Conservation (phyloP, 1,140 invertebrate species). For the Homarus americanus region DNA sequence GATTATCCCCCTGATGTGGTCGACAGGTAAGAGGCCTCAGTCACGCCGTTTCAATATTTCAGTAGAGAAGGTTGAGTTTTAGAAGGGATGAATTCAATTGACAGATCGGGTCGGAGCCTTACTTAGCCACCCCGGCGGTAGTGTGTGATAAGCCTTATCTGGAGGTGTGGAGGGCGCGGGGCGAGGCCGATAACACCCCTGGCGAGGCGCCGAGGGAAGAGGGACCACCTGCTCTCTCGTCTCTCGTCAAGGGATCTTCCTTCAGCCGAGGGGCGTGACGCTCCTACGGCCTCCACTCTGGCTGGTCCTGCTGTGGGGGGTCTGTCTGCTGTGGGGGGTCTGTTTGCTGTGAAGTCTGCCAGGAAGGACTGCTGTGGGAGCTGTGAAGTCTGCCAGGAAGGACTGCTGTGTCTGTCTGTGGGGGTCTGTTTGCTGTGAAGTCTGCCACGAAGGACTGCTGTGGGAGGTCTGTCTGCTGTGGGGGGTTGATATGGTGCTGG, state of each 20-base stretch:
- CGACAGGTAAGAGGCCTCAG: not conserved
- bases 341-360: too few relatives aligned
- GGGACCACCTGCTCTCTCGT: not conserved
- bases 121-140: constrained; percentile 45
- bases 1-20: not conserved
- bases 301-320: not conserved
- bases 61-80: constrained; percentile 23
- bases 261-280: constrained; percentile 20
- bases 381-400: too few relatives aligned
- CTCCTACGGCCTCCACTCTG: not conserved
- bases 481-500: too few relatives aligned
- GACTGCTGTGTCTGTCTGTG: too few relatives aligned
- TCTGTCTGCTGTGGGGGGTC: too few relatives aligned
- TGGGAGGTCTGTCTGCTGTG: too few relatives aligned
- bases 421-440: too few relatives aligned
- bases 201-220: not conserved
- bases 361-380: too few relatives aligned
- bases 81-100: constrained; percentile 61
- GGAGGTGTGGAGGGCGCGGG: constrained; percentile 41
- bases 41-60: constrained; percentile 28
- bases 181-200: constrained; percentile 29
- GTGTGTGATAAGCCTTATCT: constrained; percentile 67
- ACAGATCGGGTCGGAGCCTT: constrained; percentile 42
- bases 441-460: too few relatives aligned
- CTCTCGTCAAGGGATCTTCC: not conserved